These are phyloP conservation scores for Linyphia triangularis DNA, from an alignment of 2,888 invertebrate species.

Conservation along the genomic window DNA sequence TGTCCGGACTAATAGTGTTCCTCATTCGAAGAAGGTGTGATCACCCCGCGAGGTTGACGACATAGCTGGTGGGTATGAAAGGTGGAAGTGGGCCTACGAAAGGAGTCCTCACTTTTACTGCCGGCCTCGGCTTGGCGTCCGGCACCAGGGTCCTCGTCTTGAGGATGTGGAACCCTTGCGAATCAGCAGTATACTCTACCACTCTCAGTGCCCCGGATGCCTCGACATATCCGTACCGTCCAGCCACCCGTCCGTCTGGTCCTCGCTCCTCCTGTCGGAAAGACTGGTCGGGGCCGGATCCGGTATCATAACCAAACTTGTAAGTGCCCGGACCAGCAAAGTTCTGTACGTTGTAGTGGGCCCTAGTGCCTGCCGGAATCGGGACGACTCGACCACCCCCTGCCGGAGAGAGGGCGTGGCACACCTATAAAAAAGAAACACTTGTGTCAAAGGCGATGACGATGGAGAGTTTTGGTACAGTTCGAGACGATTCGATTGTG, in stretches of 20 bases:
- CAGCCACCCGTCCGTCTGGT: slow-evolving; percentile 66
- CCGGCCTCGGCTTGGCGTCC: slow-evolving; percentile 71
- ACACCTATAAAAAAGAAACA: too few species aligned
- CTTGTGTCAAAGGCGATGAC: too few species aligned
- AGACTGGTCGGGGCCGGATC: slow-evolving; percentile 73
- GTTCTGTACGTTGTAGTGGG: slow-evolving; percentile 75
- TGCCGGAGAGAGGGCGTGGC: too few species aligned
- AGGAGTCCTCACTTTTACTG: slow-evolving; percentile 66
- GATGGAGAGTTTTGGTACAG: too few species aligned
- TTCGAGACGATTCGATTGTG: too few species aligned
- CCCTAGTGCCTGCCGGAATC: slow-evolving; percentile 72
- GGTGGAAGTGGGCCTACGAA: slow-evolving; percentile 75
- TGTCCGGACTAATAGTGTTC: too few species aligned
- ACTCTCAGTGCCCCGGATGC: slow-evolving; percentile 70
- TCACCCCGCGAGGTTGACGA: slow-evolving; percentile 66
- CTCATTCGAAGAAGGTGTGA: too few species aligned
- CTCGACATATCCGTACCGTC: slow-evolving; percentile 75
- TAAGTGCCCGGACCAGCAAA: slow-evolving; percentile 73
- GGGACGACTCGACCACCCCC: slow-evolving; percentile 73
- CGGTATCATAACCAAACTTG: slow-evolving; percentile 75
- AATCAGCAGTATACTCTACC: slow-evolving; percentile 72
- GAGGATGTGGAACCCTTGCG: slow-evolving; percentile 70
- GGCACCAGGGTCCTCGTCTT: slow-evolving; percentile 70
- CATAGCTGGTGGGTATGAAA: slow-evolving; percentile 72
- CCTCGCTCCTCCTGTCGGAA: slow-evolving; percentile 70